phyloP scores from a whole-genome alignment of 2,113 vertebrate species.

The Corythoichthys intestinalis region DNA sequence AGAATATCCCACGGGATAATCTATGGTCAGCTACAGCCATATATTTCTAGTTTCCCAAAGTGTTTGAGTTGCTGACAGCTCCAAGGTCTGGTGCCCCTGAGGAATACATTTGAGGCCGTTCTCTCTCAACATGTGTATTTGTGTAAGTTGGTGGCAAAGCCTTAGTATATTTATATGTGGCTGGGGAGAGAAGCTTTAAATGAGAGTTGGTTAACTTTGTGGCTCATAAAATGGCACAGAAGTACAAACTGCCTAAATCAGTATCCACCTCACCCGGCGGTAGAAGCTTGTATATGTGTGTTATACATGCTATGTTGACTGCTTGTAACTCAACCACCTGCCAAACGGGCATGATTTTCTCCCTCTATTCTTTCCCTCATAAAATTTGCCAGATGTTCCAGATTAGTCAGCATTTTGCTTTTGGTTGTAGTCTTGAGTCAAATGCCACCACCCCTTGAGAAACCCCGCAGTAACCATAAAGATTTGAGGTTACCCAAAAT shows the following conservation, averaged over 20 bases:
- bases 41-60: slow-evolving; percentile 35
- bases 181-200: slow-evolving; percentile 4
- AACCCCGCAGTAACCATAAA: slow-evolving; percentile 63
- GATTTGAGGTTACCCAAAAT: slow-evolving; percentile 65
- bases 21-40: slow-evolving; percentile 1
- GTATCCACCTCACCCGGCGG: slow-evolving; percentile 33
- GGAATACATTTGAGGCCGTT: slow-evolving; percentile 1
- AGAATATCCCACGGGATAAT: neutral
- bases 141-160: neutral
- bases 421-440: slow-evolving; percentile 54
- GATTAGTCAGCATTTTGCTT: slow-evolving; percentile 60
- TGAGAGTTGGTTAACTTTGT: slow-evolving; percentile 33
- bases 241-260: slow-evolving; percentile 27
- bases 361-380: slow-evolving; percentile 37
- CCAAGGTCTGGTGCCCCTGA: slow-evolving; percentile 23
- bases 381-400: slow-evolving; percentile 62
- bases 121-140: neutral
- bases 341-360: slow-evolving; percentile 50
- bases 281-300: slow-evolving; percentile 36
- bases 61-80: slow-evolving; percentile 58
- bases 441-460: slow-evolving; percentile 60
- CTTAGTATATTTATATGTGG: slow-evolving; percentile 3
- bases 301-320: slow-evolving; percentile 25
- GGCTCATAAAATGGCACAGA: slow-evolving; percentile 7
- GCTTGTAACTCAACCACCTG: slow-evolving; percentile 53